Base-by-base conservation (phyloP, 2,113 vertebrate genomes). In the Cryptomyrus ogoouensis region DNA sequence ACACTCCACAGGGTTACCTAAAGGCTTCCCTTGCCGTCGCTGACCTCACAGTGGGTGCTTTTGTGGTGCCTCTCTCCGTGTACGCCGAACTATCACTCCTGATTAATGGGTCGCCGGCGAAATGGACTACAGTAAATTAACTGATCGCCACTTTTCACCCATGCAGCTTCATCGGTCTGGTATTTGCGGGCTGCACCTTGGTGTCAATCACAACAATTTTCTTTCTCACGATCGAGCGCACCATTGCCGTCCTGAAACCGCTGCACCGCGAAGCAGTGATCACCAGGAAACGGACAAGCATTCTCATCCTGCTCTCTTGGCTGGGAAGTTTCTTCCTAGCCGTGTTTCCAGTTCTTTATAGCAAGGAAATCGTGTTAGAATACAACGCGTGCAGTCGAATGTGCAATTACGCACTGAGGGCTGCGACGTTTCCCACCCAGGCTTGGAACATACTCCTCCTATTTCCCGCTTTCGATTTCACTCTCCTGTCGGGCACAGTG, bases 151-250 rank as follows among this genome's bases (percentile, higher is more conserved):
- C 90, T 77, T 94, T 96, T 91, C 96, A 96, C 92, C 96, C 96
- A 0, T 97, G 96, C 83, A 94, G 89, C 80, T 24, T 96, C 0
- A 94, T 96, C 0, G 96, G 95, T 0, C 96, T 96, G 1, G 90
- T 96, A 84, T 97, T 96, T 17, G 95, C 96, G 2, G 96, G 96
- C 0, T 97, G 96, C 94, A 97, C 96, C 0, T 90, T 96, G 46
- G 96, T 97, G 19, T 97, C 96, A 88, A 96, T 96, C 47, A 95
- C 95, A 0, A 97, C 96, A 9, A 96, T 96, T 4, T 96, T 96
- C 87, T 89, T 96, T 9, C 91, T 97, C 83, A 95, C 95, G 0
- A 93, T 96, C 0, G 96, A 97, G 91, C 91, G 96, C 80, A 94
- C 95, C 94, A 93, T 97, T 1, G 96, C 96, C 0, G 96, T 97